Evolutionary conservation across 2,113 vertebrate species (phyloP).

Genomic region (Lepus europaeus): DNA sequence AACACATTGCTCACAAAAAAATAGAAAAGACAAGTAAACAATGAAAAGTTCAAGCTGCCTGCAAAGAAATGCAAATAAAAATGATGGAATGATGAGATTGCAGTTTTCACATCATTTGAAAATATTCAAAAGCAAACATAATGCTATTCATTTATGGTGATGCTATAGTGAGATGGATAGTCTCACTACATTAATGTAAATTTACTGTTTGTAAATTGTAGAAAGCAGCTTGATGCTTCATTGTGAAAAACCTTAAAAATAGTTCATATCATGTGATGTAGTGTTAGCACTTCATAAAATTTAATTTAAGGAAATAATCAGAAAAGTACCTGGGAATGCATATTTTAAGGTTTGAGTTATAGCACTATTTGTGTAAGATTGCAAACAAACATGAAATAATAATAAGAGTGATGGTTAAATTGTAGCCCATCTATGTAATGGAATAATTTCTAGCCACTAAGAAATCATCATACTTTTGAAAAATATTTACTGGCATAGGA

Average conservation of each 20-base stretch:
- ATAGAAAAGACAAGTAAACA: slow-evolving; percentile 33
- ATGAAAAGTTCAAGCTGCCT: background rate
- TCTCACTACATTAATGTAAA: background rate
- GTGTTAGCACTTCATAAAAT: slow-evolving; percentile 36
- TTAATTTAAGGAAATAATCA: slow-evolving; percentile 30
- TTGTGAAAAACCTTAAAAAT: slow-evolving; percentile 1
- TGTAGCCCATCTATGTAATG: background rate
- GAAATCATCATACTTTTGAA: background rate
- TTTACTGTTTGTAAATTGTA: background rate
- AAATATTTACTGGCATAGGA: slow-evolving; percentile 40
- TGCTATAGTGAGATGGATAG: background rate
- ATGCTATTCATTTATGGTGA: background rate
- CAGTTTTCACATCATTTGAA: slow-evolving; percentile 42
- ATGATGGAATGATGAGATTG: slow-evolving; percentile 10
- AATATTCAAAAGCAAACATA: slow-evolving; percentile 47
- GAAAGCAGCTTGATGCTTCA: background rate
- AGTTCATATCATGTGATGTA: background rate
- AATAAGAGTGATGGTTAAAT: background rate
- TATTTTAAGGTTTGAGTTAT: slow-evolving; percentile 21
- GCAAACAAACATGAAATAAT: background rate
- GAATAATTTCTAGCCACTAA: slow-evolving; percentile 43
- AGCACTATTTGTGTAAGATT: background rate
- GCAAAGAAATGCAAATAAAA: slow-evolving; percentile 55
- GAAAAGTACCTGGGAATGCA: slow-evolving; percentile 12
- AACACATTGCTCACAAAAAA: background rate